A percentile compares a stretch with the other conserved stretches of the same genome.
Conservation (phyloP, 2,888 invertebrate genomes). For the Lasioglossum morio region DNA sequence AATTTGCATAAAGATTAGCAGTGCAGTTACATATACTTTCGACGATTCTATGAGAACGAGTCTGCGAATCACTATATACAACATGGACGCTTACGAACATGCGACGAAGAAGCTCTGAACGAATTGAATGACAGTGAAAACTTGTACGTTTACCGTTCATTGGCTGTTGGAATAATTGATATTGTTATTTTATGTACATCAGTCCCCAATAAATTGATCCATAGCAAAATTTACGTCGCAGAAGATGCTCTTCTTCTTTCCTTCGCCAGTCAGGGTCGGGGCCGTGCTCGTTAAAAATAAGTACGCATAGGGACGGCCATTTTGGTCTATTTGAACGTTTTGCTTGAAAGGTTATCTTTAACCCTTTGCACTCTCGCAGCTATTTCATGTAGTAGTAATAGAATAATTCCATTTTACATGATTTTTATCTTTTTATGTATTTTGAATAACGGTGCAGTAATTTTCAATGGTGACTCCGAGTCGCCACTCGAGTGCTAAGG, state of each 20-base stretch:
- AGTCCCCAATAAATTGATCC: background rate
- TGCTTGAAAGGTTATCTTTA: background rate
- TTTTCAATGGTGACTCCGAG: too few relatives aligned
- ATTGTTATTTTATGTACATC: background rate
- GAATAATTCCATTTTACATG: too few relatives aligned
- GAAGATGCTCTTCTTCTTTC: background rate
- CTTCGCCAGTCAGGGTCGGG: background rate
- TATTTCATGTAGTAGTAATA: too few relatives aligned
- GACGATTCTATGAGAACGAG: background rate
- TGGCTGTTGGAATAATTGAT: background rate
- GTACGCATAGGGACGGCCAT: background rate
- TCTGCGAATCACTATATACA: background rate
- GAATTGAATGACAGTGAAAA: background rate
- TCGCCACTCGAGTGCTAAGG: too few relatives aligned
- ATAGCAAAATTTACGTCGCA: background rate
- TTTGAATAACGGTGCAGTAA: too few relatives aligned
- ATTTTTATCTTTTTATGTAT: too few relatives aligned
- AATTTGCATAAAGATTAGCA: background rate
- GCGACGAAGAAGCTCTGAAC: background rate
- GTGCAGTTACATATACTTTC: background rate
- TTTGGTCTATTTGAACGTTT: background rate
- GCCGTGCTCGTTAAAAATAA: background rate
- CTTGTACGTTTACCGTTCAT: background rate
- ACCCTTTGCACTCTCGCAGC: too few relatives aligned
- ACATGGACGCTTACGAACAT: background rate